A percentile compares a stretch with the other conserved stretches of the same genome.
These are phyloP conservation scores for Heliconius hortense DNA, from an alignment of 2,888 invertebrate genomes.

Conservation along the genomic window DNA sequence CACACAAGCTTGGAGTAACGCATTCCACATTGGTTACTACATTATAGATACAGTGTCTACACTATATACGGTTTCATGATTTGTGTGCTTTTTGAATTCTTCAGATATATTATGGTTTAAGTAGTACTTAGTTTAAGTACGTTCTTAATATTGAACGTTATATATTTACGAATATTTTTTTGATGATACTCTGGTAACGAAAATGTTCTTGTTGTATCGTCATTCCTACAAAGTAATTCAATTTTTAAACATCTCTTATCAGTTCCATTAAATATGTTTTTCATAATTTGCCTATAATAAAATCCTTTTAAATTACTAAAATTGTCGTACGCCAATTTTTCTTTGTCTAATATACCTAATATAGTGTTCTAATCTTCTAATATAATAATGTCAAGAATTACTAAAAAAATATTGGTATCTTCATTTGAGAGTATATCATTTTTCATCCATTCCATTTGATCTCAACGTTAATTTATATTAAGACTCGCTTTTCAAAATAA, in stretches of 20 bases:
- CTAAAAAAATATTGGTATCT: neutral
- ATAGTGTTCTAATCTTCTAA: neutral
- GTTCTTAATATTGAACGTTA: neutral
- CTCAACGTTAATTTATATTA: constrained; percentile 10
- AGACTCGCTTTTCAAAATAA: neutral
- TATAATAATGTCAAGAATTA: neutral
- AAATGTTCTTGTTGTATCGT: neutral
- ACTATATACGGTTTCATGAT: neutral
- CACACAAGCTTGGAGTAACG: neutral
- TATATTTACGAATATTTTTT: neutral
- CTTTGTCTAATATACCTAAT: neutral
- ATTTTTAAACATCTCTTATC: neutral
- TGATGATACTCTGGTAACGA: neutral
- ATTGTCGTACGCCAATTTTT: neutral
- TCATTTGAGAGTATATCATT: neutral
- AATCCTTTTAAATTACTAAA: neutral
- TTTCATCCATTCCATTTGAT: constrained; percentile 15
- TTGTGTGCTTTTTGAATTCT: constrained; percentile 8
- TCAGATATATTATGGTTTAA: neutral
- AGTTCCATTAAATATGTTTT: neutral
- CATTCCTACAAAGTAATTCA: neutral
- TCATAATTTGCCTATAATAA: neutral
- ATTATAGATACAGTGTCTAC: neutral
- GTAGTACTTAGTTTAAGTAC: neutral
- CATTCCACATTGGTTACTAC: constrained; percentile 8